phyloP scores from a whole-genome alignment of 2,797 vertebrate genomes.

The Mallotus villosus region DNA sequence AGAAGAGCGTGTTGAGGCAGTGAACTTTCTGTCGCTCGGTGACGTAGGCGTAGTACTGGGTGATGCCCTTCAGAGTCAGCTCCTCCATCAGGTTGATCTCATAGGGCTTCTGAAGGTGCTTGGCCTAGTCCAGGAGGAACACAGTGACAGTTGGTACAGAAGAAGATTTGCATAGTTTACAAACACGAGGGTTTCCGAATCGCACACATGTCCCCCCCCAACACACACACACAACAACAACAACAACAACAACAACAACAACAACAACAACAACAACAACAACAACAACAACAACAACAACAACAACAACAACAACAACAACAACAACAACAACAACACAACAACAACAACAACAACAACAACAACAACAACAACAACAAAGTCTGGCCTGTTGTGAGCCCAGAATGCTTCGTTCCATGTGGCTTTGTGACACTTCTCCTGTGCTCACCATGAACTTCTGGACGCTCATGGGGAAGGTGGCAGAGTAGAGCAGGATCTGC shows the following conservation, averaged over 20 bases:
- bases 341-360: too few species aligned
- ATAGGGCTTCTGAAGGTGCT: constrained; percentile 82
- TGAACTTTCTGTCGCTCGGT: constrained; percentile 84
- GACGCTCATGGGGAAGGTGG: constrained; percentile 83
- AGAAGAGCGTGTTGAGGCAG: constrained; percentile 82
- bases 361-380: constrained; percentile 19
- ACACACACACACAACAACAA: constrained; percentile 14
- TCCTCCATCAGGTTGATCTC: constrained; percentile 88
- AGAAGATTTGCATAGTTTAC: not conserved
- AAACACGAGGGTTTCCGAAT: not conserved
- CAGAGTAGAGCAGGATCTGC: constrained; percentile 84
- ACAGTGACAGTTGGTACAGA: not conserved
- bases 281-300: too few species aligned
- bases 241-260: too few species aligned
- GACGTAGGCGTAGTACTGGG: constrained; percentile 83
- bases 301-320: too few species aligned
- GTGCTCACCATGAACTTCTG: constrained; percentile 83
- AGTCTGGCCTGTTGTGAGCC: constrained; percentile 36
- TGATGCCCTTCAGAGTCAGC: constrained; percentile 83
- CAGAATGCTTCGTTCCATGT: constrained; percentile 39
- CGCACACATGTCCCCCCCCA: too few species aligned
- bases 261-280: too few species aligned
- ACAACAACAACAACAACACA: too few species aligned
- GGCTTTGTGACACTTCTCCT: constrained; percentile 42
- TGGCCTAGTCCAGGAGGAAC: constrained; percentile 52